phyloP scores from a whole-genome alignment of 2,888 invertebrate genomes.

The Dichetophora obliterata region DNA sequence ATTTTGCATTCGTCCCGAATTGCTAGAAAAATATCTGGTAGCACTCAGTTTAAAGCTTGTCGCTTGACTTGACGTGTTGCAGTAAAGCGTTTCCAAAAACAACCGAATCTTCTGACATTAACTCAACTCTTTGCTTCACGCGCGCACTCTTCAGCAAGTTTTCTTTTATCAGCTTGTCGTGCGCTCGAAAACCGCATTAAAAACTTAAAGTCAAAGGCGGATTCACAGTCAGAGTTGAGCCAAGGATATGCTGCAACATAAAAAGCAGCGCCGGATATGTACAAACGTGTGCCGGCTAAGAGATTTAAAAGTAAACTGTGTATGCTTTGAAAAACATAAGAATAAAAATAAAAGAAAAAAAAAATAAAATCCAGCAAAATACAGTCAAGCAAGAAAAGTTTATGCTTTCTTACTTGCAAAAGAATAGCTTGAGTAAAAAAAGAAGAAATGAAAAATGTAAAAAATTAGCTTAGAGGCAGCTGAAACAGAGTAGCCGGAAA shows the following conservation, averaged over 20 bases:
- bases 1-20: too few relatives aligned
- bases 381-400: constrained; percentile 2
- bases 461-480: constrained; percentile 16
- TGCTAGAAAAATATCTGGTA: too few relatives aligned
- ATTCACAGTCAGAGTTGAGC: not conserved
- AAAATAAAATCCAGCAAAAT: not conserved
- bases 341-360: not conserved
- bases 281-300: not conserved
- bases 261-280: not conserved
- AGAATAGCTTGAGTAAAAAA: not conserved
- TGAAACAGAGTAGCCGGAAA: not conserved
- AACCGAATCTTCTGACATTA: too few relatives aligned
- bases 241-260: constrained; percentile 3
- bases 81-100: too few relatives aligned
- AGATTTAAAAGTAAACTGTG: not conserved
- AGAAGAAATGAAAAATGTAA: not conserved
- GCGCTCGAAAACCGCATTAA: constrained; percentile 11
- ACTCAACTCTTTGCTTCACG: too few relatives aligned
- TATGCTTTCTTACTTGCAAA: not conserved
- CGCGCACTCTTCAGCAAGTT: too few relatives aligned
- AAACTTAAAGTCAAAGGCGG: constrained; percentile 14
- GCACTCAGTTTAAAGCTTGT: too few relatives aligned
- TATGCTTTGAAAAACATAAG: not conserved
- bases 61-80: too few relatives aligned
- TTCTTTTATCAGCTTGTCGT: constrained; percentile 16